These are phyloP conservation scores for Cacatua alba DNA, from an alignment of 2,113 vertebrate genomes.

Conservation along the genomic window DNA sequence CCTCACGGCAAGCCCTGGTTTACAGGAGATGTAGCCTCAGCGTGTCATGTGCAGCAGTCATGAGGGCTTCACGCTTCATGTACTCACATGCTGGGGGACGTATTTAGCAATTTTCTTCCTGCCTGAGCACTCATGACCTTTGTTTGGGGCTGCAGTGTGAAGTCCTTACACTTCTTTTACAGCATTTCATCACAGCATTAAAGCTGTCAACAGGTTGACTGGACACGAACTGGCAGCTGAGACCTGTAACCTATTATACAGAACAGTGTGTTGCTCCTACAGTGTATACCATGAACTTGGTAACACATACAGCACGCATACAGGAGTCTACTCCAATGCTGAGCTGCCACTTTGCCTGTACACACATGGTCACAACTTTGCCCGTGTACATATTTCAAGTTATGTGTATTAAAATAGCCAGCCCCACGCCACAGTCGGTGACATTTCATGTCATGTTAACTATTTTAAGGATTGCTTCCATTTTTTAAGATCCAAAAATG, in stretches of 20 bases:
- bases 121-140: accelerated
- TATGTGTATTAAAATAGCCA: not conserved
- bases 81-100: accelerated
- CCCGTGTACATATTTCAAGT: accelerated
- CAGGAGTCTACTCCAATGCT: accelerated
- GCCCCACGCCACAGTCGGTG: not conserved
- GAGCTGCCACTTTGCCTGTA: not conserved
- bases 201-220: not conserved
- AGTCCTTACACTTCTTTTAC: not conserved
- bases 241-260: not conserved
- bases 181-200: not conserved
- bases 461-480: not conserved
- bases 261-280: not conserved
- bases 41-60: no score
- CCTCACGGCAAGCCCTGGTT: accelerated
- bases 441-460: not conserved
- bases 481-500: not conserved
- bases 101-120: not conserved
- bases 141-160: not conserved
- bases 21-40: not conserved
- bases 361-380: not conserved
- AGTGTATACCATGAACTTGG: no score
- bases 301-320: accelerated
- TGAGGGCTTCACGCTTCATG: accelerated
- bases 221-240: not conserved